Evolutionary conservation across 2,888 invertebrate genomes (phyloP).

Genomic region (Tricholauxania praeusta): DNA sequence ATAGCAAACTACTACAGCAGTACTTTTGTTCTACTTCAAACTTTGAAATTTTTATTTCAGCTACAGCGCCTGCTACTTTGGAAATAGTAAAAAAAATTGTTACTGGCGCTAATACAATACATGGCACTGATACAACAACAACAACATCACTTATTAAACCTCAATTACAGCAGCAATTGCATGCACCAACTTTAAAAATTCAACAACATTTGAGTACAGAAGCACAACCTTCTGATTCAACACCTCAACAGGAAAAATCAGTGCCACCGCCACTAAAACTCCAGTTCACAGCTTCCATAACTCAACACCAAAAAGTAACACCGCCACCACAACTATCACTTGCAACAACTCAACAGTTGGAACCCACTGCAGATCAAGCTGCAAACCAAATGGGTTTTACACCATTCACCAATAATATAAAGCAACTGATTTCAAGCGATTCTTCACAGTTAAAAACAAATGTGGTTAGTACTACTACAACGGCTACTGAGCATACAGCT

Average conservation of each 20-base stretch:
- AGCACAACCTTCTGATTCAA: too few species aligned
- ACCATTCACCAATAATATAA: too few species aligned
- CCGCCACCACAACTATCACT: not conserved
- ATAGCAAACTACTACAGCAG: not conserved
- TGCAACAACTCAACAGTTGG: conserved; percentile 4
- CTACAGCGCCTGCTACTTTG: conserved; percentile 37
- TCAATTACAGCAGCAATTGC: too few species aligned
- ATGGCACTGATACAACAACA: conserved; percentile 26
- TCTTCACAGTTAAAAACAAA: too few species aligned
- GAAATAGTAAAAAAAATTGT: conserved; percentile 47
- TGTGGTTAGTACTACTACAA: too few species aligned
- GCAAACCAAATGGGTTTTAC: too few species aligned
- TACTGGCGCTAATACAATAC: conserved; percentile 40
- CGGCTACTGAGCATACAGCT: not conserved
- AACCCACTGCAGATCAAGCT: not conserved
- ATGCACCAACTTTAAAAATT: not conserved
- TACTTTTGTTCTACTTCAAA: not conserved
- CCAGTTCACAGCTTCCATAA: not conserved
- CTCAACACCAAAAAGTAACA: not conserved
- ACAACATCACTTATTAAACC: conserved; percentile 15
- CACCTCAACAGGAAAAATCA: conserved; percentile 19
- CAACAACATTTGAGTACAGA: not conserved
- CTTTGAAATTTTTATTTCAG: conserved; percentile 8
- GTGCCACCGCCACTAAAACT: not conserved
- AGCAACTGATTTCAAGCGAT: too few species aligned